Evolutionary conservation across 2,888 invertebrate species (phyloP).

Genomic region (Eupithecia tripunctaria): DNA sequence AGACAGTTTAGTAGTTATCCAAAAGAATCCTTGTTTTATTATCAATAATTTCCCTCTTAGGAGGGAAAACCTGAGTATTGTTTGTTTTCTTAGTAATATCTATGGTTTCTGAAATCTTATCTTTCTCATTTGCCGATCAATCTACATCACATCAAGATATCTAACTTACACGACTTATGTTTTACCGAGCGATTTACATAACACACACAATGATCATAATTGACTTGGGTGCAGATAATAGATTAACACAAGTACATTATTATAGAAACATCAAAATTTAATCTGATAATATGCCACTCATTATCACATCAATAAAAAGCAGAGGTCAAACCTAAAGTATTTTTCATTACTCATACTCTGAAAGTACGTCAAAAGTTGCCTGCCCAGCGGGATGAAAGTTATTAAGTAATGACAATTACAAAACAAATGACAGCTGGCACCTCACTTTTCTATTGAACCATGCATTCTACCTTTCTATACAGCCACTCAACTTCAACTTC

Average conservation of each 20-base stretch:
- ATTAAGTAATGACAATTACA: no score
- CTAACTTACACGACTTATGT: constrained; percentile 1
- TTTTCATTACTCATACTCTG: no score
- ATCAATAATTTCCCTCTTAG: neutral
- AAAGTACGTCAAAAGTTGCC: no score
- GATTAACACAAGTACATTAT: neutral
- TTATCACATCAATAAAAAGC: no score
- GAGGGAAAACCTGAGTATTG: neutral
- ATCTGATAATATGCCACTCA: constrained; percentile 6
- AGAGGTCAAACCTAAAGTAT: no score
- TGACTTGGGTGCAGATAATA: neutral
- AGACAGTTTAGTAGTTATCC: neutral
- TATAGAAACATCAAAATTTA: neutral
- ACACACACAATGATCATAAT: no score
- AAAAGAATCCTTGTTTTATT: neutral
- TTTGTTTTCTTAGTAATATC: neutral
- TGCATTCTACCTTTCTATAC: no score
- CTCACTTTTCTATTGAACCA: no score
- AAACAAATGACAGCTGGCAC: no score
- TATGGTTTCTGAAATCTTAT: neutral
- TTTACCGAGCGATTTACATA: constrained; percentile 3
- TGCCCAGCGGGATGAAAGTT: no score
- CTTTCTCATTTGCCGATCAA: constrained; percentile 18
- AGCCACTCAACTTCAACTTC: no score
- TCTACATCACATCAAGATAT: constrained; percentile 11